These are phyloP conservation scores for Cancer borealis DNA, from an alignment of 2,888 invertebrate species.

Conservation along the genomic window DNA sequence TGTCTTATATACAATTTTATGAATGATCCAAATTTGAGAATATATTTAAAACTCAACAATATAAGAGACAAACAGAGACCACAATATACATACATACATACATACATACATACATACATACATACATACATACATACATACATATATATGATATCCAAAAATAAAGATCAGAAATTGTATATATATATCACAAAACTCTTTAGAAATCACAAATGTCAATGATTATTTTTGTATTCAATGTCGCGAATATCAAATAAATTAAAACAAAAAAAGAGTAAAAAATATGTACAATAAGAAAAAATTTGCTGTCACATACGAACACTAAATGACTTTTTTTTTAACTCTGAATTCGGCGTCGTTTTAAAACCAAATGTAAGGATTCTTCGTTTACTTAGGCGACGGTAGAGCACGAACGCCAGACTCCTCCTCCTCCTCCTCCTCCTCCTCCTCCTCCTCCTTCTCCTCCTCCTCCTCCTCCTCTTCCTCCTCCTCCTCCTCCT, in stretches of 20 bases:
- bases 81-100: neutral
- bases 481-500: conserved; percentile 11
- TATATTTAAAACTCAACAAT: neutral
- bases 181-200: too few species aligned
- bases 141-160: too few species aligned
- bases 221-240: too few species aligned
- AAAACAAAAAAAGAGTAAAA: neutral
- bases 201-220: neutral
- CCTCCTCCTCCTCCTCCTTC: neutral
- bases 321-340: neutral
- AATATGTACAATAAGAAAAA: neutral
- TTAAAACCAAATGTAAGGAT: neutral
- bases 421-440: conserved; percentile 27
- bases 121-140: too few species aligned
- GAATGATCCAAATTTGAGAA: neutral
- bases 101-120: neutral
- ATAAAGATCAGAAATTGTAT: too few species aligned
- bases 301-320: neutral
- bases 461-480: conserved; percentile 2
- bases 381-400: neutral
- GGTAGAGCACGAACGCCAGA: neutral
- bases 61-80: neutral
- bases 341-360: neutral
- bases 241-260: neutral
- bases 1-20: neutral